phyloP scores from a whole-genome alignment of 2,888 invertebrate genomes.

The Leptura quadrifasciata region DNA sequence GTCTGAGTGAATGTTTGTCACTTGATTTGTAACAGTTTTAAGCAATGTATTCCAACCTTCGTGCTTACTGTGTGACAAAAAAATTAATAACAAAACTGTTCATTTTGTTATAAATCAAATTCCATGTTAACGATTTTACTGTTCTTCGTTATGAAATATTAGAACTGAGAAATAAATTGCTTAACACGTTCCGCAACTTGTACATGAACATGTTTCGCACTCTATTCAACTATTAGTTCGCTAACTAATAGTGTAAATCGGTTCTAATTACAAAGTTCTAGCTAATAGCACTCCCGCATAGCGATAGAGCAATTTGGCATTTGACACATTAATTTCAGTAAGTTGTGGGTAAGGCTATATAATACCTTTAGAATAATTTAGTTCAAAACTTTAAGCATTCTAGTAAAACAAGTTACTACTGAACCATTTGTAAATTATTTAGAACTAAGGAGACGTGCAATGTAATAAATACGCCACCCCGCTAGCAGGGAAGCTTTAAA shows the following conservation, averaged over 20 bases:
- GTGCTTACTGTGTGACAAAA: too few relatives aligned
- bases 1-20: too few relatives aligned
- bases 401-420: not conserved
- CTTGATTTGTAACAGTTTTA: too few relatives aligned
- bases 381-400: constrained; percentile 2
- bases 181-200: constrained; percentile 5
- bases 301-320: not conserved
- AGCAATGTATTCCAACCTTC: too few relatives aligned
- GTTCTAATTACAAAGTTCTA: constrained; percentile 1
- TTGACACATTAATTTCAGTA: constrained; percentile 2
- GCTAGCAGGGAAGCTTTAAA: not conserved
- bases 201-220: not conserved
- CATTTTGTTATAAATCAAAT: not conserved
- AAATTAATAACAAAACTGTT: not conserved
- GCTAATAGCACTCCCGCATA: constrained; percentile 2
- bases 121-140: not conserved
- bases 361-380: constrained; percentile 5
- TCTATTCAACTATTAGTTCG: constrained; percentile 2
- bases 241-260: not conserved
- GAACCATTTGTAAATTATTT: too few relatives aligned
- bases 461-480: not conserved
- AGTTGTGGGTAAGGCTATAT: not conserved
- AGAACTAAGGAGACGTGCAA: not conserved
- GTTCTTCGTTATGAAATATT: not conserved
- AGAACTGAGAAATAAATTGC: constrained; percentile 10